These are phyloP conservation scores for Chymomyza procnemis DNA, from an alignment of 2,888 invertebrate genomes.

Conservation along the genomic window DNA sequence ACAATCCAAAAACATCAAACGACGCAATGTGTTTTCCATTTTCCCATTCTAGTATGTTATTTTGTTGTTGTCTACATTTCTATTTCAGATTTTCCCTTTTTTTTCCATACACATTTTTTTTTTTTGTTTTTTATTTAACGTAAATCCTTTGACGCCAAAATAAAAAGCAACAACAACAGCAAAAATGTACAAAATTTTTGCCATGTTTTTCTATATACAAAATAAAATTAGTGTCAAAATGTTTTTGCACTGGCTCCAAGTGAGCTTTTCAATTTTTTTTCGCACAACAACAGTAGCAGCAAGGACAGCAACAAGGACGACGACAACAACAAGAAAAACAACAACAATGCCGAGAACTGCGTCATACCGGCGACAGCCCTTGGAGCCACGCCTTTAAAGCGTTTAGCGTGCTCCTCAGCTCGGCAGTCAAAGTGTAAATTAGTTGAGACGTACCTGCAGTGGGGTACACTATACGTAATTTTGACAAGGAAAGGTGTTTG, in stretches of 20 bases:
- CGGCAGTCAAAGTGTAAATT: no score
- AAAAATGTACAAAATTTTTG: constrained; percentile 24
- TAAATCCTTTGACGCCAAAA: constrained; percentile 63
- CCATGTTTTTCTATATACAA: constrained; percentile 61
- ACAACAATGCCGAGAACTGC: neutral
- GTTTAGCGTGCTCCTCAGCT: constrained; percentile 41
- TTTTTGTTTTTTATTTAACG: constrained; percentile 24
- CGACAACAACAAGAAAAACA: neutral
- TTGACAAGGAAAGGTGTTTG: no score
- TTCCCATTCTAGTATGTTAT: constrained; percentile 30
- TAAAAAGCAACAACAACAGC: constrained; percentile 23
- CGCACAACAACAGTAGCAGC: neutral
- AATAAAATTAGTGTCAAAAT: constrained; percentile 72
- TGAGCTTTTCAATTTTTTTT: constrained; percentile 58
- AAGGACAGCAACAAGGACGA: neutral
- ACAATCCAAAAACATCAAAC: constrained; percentile 18
- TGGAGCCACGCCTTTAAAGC: constrained; percentile 55
- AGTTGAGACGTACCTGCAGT: no score
- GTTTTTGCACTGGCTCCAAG: constrained; percentile 68
- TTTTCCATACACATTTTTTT: constrained; percentile 22
- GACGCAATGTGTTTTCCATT: constrained; percentile 56
- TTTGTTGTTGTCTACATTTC: constrained; percentile 50
- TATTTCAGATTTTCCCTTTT: constrained; percentile 54
- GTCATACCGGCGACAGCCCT: constrained; percentile 44
- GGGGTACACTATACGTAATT: no score